Base-by-base conservation (phyloP, 2,797 vertebrate genomes). In the Brotula barbata region DNA sequence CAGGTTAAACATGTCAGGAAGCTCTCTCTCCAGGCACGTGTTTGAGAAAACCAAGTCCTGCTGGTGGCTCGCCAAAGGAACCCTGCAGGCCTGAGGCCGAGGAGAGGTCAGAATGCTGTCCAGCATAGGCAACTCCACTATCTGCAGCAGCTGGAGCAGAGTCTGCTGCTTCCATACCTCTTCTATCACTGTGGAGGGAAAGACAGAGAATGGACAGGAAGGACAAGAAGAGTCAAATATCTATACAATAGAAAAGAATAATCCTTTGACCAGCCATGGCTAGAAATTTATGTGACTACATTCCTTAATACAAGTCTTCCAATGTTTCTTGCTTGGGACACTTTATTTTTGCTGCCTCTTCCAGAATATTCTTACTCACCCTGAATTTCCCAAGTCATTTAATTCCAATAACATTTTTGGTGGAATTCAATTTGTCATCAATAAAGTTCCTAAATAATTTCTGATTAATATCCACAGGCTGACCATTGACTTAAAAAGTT, bases 91-190 rank as follows among this genome's bases (percentile, higher is more conserved):
- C 42, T 54, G 73, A 28, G 66, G 39, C 31, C 61, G 66, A 33
- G 93, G 92, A 67, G 92, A 89, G 5, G 83, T 68, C 73, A 96
- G 88, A 73, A 94, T 87, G 71, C 85, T 85, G 81, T 96, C 94
- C 74, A 96, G 80, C 78, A 95, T 51, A 0, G 93, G 92, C 74
- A 95, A 33, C 44, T 95, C 92, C 75, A 94, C 89, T 42, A 93
- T 68, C 71, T 95, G 94, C 66, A 95, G 85, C 74, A 97, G 85
- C 63, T 90, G 87, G 42, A 95, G 85, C 36, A 95, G 76, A 0
- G 92, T 89, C 79, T 95, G 93, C 77, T 94, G 90, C 88, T 90
- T 95, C 93, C 94, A 95, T 49, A 95, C 82, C 58, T 93, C 90
- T 33, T 91, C 89, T 44, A 93, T 88, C 77, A 91, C 93, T 95